phyloP scores from a whole-genome alignment of 1,140 invertebrate genomes.

The Latrodectus geometricus region DNA sequence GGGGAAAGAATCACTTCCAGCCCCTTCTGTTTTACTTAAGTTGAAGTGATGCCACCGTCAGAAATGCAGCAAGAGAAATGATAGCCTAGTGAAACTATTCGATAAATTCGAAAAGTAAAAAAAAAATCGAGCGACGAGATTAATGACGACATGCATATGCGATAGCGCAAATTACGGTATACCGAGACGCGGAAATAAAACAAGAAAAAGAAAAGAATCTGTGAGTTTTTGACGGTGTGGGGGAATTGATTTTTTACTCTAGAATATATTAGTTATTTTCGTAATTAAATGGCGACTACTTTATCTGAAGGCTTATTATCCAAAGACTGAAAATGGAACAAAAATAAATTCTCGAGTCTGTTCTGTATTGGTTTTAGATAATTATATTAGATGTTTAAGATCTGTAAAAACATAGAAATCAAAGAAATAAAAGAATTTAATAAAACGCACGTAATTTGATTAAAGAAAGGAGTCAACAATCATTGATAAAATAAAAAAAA shows the following conservation, averaged over 20 bases:
- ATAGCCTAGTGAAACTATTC: constrained; percentile 16
- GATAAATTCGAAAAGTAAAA: constrained; percentile 25
- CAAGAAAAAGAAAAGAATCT: not conserved
- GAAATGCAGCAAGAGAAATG: too few relatives aligned
- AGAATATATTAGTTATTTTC: constrained; percentile 25
- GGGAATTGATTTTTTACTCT: constrained; percentile 35
- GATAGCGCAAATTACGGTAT: constrained; percentile 40
- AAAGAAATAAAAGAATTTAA: too few relatives aligned
- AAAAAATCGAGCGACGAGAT: constrained; percentile 26
- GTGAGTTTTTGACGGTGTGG: not conserved
- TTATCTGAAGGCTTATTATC: constrained; percentile 40
- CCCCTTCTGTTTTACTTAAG: too few relatives aligned
- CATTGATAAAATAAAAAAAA: too few relatives aligned
- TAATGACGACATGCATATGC: constrained; percentile 43
- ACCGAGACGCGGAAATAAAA: not conserved
- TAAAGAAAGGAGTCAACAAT: too few relatives aligned
- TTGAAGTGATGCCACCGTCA: too few relatives aligned
- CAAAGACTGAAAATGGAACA: not conserved
- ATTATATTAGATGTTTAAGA: too few relatives aligned
- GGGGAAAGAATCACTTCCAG: too few relatives aligned
- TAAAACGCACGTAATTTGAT: too few relatives aligned
- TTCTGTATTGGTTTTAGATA: too few relatives aligned
- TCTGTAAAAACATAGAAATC: too few relatives aligned
- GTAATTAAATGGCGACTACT: constrained; percentile 41
- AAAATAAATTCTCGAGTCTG: too few relatives aligned